These are phyloP conservation scores for Eupsilia transversa DNA, from an alignment of 2,888 invertebrate species.

Conservation along the genomic window DNA sequence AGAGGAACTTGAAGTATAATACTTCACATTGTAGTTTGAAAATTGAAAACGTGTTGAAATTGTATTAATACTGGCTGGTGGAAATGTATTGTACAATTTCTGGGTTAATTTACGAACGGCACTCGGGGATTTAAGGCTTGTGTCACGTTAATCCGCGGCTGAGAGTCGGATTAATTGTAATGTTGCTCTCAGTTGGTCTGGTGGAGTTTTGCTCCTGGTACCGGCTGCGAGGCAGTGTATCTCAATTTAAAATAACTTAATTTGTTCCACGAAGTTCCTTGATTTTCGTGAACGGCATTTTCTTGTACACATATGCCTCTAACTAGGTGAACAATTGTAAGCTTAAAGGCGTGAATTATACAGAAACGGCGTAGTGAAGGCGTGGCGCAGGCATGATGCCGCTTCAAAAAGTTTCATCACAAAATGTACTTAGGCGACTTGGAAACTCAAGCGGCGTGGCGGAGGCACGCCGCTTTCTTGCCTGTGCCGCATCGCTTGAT, in stretches of 20 bases:
- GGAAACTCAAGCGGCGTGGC: too few species aligned
- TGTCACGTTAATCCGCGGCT: constrained; percentile 61
- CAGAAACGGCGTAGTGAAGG: too few species aligned
- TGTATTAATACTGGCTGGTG: constrained; percentile 56
- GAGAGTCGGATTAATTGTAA: constrained; percentile 65
- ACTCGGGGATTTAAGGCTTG: constrained; percentile 62
- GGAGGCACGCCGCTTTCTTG: too few species aligned
- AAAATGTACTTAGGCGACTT: too few species aligned
- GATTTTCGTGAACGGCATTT: constrained; percentile 22
- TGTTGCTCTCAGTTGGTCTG: constrained; percentile 45
- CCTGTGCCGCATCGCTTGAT: too few species aligned
- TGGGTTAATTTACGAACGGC: constrained; percentile 63
- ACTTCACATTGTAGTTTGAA: constrained; percentile 51
- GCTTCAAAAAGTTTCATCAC: too few species aligned
- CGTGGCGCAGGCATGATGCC: too few species aligned
- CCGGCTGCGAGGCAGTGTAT: constrained; percentile 28
- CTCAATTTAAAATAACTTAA: constrained; percentile 38
- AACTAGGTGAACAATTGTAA: not conserved
- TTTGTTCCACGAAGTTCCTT: constrained; percentile 31
- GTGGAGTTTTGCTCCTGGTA: constrained; percentile 40
- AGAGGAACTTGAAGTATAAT: constrained; percentile 40
- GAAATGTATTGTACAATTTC: constrained; percentile 64
- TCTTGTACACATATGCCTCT: not conserved
- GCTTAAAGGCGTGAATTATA: too few species aligned
- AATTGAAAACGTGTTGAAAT: constrained; percentile 65